A percentile compares a stretch with the other conserved stretches of the same genome.
phyloP scores from a whole-genome alignment of 2,888 invertebrate species.

The Diplazon laetatorius region DNA sequence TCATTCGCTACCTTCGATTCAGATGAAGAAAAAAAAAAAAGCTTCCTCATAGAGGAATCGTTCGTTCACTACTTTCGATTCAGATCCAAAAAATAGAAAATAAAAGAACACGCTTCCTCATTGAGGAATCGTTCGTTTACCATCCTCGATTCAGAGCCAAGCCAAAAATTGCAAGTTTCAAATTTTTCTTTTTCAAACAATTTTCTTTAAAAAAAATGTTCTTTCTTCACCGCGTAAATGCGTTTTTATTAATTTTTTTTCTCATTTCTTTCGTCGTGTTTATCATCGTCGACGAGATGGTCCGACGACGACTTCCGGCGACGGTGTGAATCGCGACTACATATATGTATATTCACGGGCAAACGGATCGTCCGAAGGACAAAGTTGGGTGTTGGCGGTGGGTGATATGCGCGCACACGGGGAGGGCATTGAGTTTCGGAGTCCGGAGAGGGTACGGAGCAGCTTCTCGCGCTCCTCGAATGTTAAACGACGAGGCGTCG shows the following conservation, averaged over 20 bases:
- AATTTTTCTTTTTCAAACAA: neutral
- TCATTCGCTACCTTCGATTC: too few relatives aligned
- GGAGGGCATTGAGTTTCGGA: constrained; percentile 12
- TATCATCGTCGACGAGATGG: neutral
- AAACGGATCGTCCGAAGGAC: constrained; percentile 14
- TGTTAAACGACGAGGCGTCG: constrained; percentile 58
- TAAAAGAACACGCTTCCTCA: neutral
- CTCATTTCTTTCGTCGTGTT: too few relatives aligned
- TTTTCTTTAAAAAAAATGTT: too few relatives aligned
- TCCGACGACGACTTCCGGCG: constrained; percentile 16
- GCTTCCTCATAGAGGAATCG: too few relatives aligned
- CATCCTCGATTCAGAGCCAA: too few relatives aligned
- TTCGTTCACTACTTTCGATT: too few relatives aligned
- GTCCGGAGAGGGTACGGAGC: constrained; percentile 18
- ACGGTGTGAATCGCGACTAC: constrained; percentile 1
- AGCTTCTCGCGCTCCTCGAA: constrained; percentile 54
- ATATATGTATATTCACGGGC: neutral
- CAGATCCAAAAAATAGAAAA: too few relatives aligned
- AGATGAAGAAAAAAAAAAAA: too few relatives aligned
- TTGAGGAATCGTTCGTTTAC: neutral
- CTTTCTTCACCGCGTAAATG: too few relatives aligned
- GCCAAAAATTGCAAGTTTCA: neutral
- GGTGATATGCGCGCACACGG: too few relatives aligned
- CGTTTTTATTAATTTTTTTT: too few relatives aligned
- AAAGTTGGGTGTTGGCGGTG: too few relatives aligned